Conservation (phyloP, 2,113 vertebrate species). For the Condylura cristata region DNA sequence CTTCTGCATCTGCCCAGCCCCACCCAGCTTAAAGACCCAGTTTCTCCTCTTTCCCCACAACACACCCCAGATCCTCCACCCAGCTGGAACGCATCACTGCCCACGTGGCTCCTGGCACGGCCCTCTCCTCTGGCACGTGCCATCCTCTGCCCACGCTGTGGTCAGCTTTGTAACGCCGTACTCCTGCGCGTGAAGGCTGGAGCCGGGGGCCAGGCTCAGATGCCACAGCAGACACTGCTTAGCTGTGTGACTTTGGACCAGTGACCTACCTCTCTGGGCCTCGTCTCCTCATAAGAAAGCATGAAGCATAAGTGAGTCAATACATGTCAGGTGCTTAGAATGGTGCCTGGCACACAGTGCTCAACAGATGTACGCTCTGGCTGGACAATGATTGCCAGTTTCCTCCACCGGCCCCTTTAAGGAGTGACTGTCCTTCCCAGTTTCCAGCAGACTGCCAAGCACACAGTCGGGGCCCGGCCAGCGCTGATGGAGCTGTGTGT, state of each 20-base stretch:
- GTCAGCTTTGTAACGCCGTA: no score
- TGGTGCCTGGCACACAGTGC: not conserved
- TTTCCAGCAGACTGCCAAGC: not conserved
- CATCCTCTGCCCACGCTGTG: not conserved
- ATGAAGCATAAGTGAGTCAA: not conserved
- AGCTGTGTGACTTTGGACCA: not conserved
- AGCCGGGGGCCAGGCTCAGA: not conserved
- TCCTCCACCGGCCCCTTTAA: not conserved
- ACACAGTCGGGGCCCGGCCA: not conserved
- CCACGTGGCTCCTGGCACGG: not conserved
- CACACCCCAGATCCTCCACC: not conserved
- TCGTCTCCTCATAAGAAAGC: not conserved
- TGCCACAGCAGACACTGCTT: not conserved
- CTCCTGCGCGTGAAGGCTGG: not conserved
- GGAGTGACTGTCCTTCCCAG: not conserved
- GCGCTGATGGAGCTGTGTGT: not conserved
- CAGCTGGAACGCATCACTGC: fast-evolving
- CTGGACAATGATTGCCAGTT: fast-evolving
- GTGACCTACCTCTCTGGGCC: not conserved
- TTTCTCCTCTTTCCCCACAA: not conserved
- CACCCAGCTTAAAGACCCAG: fast-evolving
- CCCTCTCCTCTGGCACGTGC: fast-evolving
- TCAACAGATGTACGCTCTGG: not conserved
- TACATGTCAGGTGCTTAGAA: fast-evolving
- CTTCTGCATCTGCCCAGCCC: not conserved